Base-by-base conservation (phyloP, 2,797 vertebrate species). In the Rhinella marina region DNA sequence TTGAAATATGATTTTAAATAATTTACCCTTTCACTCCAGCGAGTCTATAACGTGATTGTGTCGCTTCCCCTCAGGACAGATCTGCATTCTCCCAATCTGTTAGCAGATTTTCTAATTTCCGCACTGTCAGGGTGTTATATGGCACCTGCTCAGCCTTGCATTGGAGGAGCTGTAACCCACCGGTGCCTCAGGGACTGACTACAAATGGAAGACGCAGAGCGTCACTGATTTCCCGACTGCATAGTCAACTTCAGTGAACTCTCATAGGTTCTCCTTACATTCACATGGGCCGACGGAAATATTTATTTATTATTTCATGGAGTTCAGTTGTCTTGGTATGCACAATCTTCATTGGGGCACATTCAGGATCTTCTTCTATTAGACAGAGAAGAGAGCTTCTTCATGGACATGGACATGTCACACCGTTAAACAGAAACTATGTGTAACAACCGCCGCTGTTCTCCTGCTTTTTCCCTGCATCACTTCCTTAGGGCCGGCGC, bases 11-110 rank as follows among this genome's bases (percentile, higher is more conserved):
- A 85, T 64, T 50, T 32, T 88, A 84, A 80, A 88, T 88, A 80
- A 88, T 85, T 88, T 79, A 85, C 87, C 87, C 82, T 61, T 85
- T 85, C 82, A 50, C 75, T 84, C 27, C 87, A 72, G 75, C 59
- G 41, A 61, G 76, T 68, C 29, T 73, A 29, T 80, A 79, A 62
- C 73, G 56, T 73, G 57, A 76, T 87, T 87, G 70, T 77, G 66
- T 76, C 52, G 13, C 68, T 52, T 80, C 75, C 75, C 73, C 81
- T 72, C 32, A 80, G 82, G 82, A 84, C 27, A 84, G 56, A 70
- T 68, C 61, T 68, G 64, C 73, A 29, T 84, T 70, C 27, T 48
- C 32, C 29, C 81, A 79, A 70, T 84, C 73, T 83, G 48, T 57
- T 78, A 27, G 81, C 78, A 21, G 14, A 59, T 70, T 83, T 88